Conservation (phyloP, 1,140 invertebrate species). For the Steinernema feltiae region DNA sequence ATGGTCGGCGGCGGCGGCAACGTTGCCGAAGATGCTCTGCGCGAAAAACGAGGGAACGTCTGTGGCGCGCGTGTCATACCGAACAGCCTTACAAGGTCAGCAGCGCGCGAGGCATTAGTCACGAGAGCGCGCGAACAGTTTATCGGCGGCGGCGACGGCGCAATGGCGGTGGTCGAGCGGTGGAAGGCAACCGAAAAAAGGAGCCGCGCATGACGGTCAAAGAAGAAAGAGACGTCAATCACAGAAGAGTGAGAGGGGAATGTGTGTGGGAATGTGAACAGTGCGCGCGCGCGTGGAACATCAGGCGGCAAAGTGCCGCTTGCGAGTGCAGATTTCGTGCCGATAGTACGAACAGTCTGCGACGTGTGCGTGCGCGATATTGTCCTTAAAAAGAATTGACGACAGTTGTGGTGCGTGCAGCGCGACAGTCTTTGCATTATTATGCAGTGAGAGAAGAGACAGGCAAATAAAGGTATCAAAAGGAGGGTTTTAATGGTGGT, state of each 20-base stretch:
- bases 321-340: not conserved
- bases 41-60: slow-evolving; percentile 11
- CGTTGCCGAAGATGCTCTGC: not conserved
- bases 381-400: not conserved
- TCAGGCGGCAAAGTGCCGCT: not conserved
- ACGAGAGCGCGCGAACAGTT: slow-evolving; percentile 12
- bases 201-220: not conserved
- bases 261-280: not conserved
- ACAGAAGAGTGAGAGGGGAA: not conserved
- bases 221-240: not conserved
- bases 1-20: too few species aligned
- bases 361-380: not conserved
- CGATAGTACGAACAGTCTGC: not conserved
- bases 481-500: not conserved
- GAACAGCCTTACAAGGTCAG: slow-evolving; percentile 15
- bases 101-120: slow-evolving; percentile 7
- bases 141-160: not conserved
- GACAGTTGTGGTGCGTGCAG: not conserved
- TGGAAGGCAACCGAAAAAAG: not conserved
- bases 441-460: too few species aligned
- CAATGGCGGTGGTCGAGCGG: not conserved
- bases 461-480: not conserved
- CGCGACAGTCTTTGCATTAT: not conserved
- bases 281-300: not conserved
- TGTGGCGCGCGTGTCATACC: not conserved